These are phyloP conservation scores for Schizaphis graminum DNA, from an alignment of 2,888 invertebrate genomes.

Conservation along the genomic window DNA sequence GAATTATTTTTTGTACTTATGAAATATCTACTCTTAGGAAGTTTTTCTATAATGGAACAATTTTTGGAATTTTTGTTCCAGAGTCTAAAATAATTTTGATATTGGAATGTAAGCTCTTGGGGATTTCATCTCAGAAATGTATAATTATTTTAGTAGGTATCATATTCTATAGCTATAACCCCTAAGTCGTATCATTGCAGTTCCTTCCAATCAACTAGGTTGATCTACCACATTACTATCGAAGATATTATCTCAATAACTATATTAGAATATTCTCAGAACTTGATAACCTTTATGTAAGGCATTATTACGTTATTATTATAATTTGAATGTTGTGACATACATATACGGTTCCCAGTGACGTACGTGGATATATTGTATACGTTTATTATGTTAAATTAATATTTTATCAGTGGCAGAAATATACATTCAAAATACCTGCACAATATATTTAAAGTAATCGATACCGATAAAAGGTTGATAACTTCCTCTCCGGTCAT, in stretches of 20 bases:
- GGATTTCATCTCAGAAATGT: background rate
- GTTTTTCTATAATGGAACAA: background rate
- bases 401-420: background rate
- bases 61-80: background rate
- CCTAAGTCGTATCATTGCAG: background rate
- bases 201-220: background rate
- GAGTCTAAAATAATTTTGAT: background rate
- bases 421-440: background rate
- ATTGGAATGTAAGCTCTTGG: background rate
- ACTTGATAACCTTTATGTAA: background rate
- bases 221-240: background rate
- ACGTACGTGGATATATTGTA: background rate
- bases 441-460: background rate
- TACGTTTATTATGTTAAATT: background rate
- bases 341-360: background rate
- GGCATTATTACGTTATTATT: background rate
- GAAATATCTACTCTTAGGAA: background rate
- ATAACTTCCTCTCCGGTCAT: background rate
- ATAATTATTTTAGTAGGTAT: background rate
- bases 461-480: background rate
- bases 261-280: background rate
- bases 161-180: background rate
- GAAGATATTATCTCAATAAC: background rate
- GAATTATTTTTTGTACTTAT: background rate
- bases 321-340: too few relatives aligned